Percentiles rank a stretch among this genome's conserved stretches.
Conservation (phyloP, 2,888 invertebrate genomes). For the Yponomeuta malinellus region DNA sequence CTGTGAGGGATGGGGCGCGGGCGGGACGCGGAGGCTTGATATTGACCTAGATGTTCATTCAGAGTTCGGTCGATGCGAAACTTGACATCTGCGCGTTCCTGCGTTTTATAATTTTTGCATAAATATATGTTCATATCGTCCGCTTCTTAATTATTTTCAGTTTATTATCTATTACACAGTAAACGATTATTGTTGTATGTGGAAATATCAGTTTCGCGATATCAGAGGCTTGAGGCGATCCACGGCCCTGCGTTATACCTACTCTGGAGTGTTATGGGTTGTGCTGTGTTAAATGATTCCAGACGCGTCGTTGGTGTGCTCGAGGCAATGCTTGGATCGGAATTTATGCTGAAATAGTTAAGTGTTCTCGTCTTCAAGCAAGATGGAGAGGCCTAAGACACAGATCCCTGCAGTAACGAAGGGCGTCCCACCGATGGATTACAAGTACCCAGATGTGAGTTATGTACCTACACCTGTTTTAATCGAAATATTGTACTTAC, state of each 20-base stretch:
- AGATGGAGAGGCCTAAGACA: conserved; percentile 41
- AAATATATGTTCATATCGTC: conserved; percentile 39
- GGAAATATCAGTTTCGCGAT: neutral
- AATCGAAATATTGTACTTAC: neutral
- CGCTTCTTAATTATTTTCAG: conserved; percentile 41
- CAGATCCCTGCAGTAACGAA: conserved; percentile 48
- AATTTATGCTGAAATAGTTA: conserved; percentile 38
- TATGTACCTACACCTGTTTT: conserved; percentile 20
- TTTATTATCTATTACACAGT: conserved; percentile 13
- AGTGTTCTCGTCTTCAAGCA: conserved; percentile 23
- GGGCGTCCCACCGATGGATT: conserved; percentile 49
- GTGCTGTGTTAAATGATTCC: conserved; percentile 37
- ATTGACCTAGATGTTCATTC: conserved; percentile 76
- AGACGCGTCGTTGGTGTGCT: conserved; percentile 37
- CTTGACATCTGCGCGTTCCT: conserved; percentile 74
- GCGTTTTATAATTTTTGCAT: conserved; percentile 65
- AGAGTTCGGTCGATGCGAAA: conserved; percentile 75
- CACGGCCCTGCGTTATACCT: conserved; percentile 16
- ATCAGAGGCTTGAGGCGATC: conserved; percentile 20
- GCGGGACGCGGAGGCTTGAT: conserved; percentile 63
- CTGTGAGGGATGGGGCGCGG: conserved; percentile 37
- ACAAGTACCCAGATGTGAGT: conserved; percentile 58
- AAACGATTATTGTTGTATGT: neutral
- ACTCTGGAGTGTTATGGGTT: conserved; percentile 42
- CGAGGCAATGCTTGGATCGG: conserved; percentile 36